Evolutionary conservation across 2,888 invertebrate genomes (phyloP).

Genomic region (Lycia hirtaria): DNA sequence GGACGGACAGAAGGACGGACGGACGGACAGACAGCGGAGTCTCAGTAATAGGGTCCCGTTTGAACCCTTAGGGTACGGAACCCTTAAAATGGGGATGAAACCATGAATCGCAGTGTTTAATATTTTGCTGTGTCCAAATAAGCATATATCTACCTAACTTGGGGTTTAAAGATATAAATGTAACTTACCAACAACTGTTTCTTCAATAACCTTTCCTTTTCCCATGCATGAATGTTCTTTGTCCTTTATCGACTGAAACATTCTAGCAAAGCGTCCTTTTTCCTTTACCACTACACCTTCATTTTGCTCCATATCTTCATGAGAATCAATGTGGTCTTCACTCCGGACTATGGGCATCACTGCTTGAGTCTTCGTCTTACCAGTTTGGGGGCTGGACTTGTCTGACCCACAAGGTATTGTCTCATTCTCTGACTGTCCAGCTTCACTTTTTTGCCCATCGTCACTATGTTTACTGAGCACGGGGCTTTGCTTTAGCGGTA

Average conservation of each 20-base stretch:
- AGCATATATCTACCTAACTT: too few species aligned
- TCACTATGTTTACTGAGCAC: conserved; percentile 75
- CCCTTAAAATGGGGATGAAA: too few species aligned
- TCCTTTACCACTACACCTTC: conserved; percentile 72
- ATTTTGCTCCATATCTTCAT: conserved; percentile 48
- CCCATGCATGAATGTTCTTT: conserved; percentile 81
- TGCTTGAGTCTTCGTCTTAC: conserved; percentile 78
- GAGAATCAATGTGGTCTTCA: conserved; percentile 71
- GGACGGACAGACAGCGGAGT: too few species aligned
- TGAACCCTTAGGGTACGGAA: too few species aligned
- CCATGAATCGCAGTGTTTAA: too few species aligned
- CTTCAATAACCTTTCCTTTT: conserved; percentile 80
- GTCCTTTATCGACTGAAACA: conserved; percentile 76
- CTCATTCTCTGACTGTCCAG: conserved; percentile 78
- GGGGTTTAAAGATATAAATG: neutral
- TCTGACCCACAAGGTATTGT: conserved; percentile 80
- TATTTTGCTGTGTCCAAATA: too few species aligned
- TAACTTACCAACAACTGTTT: conserved; percentile 70
- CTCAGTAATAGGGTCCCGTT: too few species aligned
- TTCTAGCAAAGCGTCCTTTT: conserved; percentile 73
- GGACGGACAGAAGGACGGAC: too few species aligned
- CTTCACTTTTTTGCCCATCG: conserved; percentile 76
- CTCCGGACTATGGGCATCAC: conserved; percentile 80
- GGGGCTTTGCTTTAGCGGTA: conserved; percentile 79
- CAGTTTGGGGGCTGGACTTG: conserved; percentile 77